Evolutionary conservation across 2,888 invertebrate species (phyloP).

Genomic region (Lampropteryx suffumata): DNA sequence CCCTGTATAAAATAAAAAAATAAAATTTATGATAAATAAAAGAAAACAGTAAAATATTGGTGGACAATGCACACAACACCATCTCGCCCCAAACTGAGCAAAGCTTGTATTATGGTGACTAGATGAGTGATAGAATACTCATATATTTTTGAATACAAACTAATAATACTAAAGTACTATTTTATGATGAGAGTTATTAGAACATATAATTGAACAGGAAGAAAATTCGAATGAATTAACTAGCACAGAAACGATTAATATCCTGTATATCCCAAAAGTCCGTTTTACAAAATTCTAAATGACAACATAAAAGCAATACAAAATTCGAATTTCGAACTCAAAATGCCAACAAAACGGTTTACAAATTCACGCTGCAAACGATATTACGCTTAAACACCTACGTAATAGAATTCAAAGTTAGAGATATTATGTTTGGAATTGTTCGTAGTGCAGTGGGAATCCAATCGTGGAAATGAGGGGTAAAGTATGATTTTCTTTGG

Average conservation of each 20-base stretch:
- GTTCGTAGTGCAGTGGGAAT: constrained; percentile 17
- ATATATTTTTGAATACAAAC: no score
- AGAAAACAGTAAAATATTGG: no score
- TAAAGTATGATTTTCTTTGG: constrained; percentile 15
- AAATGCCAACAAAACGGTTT: constrained; percentile 27
- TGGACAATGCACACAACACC: no score
- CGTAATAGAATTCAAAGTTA: constrained; percentile 31
- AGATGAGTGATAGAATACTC: no score
- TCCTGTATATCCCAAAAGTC: constrained; percentile 2
- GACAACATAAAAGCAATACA: constrained; percentile 29
- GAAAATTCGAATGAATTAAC: no score
- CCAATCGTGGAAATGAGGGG: constrained; percentile 26
- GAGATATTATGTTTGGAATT: constrained; percentile 10
- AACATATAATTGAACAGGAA: no score
- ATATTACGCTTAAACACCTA: constrained; percentile 27
- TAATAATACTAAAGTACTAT: no score
- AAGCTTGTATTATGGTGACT: no score
- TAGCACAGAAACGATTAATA: neutral
- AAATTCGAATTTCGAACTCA: constrained; percentile 30
- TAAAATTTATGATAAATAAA: no score
- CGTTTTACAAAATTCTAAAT: constrained; percentile 31
- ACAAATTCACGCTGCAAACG: constrained; percentile 29
- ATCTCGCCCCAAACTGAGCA: no score
- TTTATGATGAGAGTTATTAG: no score
- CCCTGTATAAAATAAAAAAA: no score